These are phyloP conservation scores for Nomada lathburiana DNA, from an alignment of 2,888 invertebrate species.

Conservation along the genomic window DNA sequence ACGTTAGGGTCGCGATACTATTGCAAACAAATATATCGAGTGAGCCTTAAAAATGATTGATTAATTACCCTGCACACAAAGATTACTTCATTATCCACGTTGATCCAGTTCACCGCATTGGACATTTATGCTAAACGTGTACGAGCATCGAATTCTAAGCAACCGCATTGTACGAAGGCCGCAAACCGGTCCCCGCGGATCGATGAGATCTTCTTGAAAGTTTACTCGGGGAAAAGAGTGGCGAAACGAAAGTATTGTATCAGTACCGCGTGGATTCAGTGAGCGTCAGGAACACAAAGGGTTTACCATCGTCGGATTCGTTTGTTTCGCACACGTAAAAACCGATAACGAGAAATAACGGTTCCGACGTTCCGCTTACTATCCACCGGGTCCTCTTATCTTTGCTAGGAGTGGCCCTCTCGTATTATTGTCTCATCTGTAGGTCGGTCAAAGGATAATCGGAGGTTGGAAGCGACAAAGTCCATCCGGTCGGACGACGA, in stretches of 20 bases:
- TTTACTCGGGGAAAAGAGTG: conserved; percentile 34
- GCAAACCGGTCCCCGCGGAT: conserved; percentile 29
- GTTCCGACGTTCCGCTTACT: conserved; percentile 59
- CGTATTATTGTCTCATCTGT: conserved; percentile 78
- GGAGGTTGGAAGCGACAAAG: conserved; percentile 73
- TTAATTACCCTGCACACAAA: background rate
- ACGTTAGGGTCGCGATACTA: too few relatives aligned
- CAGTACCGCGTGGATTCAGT: conserved; percentile 40
- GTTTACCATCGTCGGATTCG: conserved; percentile 67
- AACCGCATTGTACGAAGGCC: conserved; percentile 24
- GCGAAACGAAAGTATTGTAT: conserved; percentile 53
- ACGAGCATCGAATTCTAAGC: conserved; percentile 25
- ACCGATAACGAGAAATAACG: conserved; percentile 78
- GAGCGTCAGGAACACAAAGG: conserved; percentile 68
- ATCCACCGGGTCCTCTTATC: conserved; percentile 59
- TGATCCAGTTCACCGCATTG: too few relatives aligned
- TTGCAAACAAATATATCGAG: too few relatives aligned
- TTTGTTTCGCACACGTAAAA: conserved; percentile 72
- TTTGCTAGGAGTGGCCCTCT: conserved; percentile 68
- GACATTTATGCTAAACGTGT: background rate
- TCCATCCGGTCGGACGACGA: conserved; percentile 75
- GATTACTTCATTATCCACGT: too few relatives aligned
- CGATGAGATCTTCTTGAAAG: conserved; percentile 55
- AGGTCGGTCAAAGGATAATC: conserved; percentile 80
- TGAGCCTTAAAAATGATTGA: too few relatives aligned